Base-by-base conservation (phyloP, 23 tunicate species). In the Corella eumyota region DNA sequence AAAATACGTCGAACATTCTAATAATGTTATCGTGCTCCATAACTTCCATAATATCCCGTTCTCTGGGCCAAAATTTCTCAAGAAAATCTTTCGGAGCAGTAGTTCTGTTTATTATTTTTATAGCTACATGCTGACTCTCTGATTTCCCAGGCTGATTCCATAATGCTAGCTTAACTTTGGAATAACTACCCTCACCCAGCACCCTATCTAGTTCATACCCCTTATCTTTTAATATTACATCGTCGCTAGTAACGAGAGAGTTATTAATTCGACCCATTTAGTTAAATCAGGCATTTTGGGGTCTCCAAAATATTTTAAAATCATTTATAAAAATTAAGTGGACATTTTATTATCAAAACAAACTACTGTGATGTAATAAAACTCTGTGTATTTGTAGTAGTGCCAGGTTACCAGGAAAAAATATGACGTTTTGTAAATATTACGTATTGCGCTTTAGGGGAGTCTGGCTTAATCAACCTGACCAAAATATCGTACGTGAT, bases 1-100 rank as follows among this genome's bases (percentile, higher is more conserved):
- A 38, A 33, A 80, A 80, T 15, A 65, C 46, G n/a, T 80, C 78
- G 9, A 65, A 59, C 79, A 80, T 65, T 49, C 50, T 58, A 15
- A 80, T 66, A 35, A 80, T 64, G 36, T 80, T 80, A 0, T 72
- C 72, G 27, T 80, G 90, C 0, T 66, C 29, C n/a, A 80, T 28
- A 4, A 17, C 37, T 53, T 48, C 48, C 68, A 80, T 36, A 11
- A 80, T 32, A 23, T 62, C 66, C 1, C 35, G 64, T 50, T 80
- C 90, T 5, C 90, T 53, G n/a, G 90, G 90, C 73, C 70, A 66
- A 72, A 80, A 80, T 56, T 66, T 71, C 56, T 80, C 70, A 5
- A 69, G 31, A 50, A 80, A 80, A 11, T 56, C 64, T 15, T 62
- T 48, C 9, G 90, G 90, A 9, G 90, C 90, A 1, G 90, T 80